Conservation (phyloP, 2,113 vertebrate genomes). For the pig (Sus scrofa) region T2T-Sscrofa CM000818.6:117582001-117582500, state of each 20-base stretch:
- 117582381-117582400: too few relatives aligned
- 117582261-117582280: not conserved
- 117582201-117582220: constrained; percentile 20
- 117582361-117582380: not conserved
- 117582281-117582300: not conserved
- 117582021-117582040: constrained; percentile 40
- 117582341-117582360: not conserved
- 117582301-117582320: not conserved
- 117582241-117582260: not conserved
- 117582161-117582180: constrained; percentile 25
- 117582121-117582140: not conserved
- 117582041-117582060: not conserved
- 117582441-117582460: not conserved
- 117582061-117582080: not conserved
- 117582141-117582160: constrained; percentile 19
- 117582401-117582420: not conserved
- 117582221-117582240: not conserved
- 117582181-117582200: constrained; percentile 21
- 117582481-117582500: not conserved
- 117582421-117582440: not conserved
- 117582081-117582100: constrained; percentile 29
- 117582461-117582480: not conserved
- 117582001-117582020: not conserved
- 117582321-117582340: not conserved
- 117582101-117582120: not conserved